Base-by-base conservation (phyloP, 1,140 invertebrate species). In the Himalopsyche phryganea region DNA sequence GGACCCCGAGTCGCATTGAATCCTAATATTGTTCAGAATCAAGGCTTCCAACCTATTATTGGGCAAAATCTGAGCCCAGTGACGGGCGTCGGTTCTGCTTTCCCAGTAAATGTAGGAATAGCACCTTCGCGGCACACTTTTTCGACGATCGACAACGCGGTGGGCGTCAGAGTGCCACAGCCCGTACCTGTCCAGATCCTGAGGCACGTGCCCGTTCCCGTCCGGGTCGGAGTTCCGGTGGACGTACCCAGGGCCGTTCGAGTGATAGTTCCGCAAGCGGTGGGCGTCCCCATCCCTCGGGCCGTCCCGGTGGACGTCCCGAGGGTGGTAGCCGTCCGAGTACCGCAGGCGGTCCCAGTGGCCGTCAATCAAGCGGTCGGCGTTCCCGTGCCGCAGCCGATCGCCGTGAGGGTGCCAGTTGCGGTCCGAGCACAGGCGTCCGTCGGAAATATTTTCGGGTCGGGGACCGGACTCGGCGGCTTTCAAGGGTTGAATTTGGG, bases 281-380 rank as follows among this genome's bases (percentile, higher is more conserved):
- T 73, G 33, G 70, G 67, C 41, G 64, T 74, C 13, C 66, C 67
- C 56, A 68, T 75, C 53, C 66, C 71, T 1, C 67, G 68, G 6
- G 66, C 70, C 7, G 69, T 72, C 3, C 62, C 60, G 7, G 65
- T 69, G 23, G 59, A 59, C 49, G 65, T 70, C 15, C 69, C 67
- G 14, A 65, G 66, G 59, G 66, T 68, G 17, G 61, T 68, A 6
- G 68, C 69, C 10, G 63, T 67, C 45, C 65, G 63, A 15, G 62
- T 71, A 36, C 66, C 67, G 63, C 67, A 67, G 40, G 32, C 23
- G 20, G 54, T 65, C 10, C 67, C 67, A 17, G 67, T 71, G 17
- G 48, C 65, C n/a, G 61, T 68, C 15, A 62, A 50, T 1, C 59
- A 57, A 33, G 44, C 61, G 11, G 60, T 65, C 11, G 66, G 67